Percentiles rank a stretch among this genome's conserved stretches.
phyloP scores from a whole-genome alignment of 2,797 vertebrate species.

The Spinibarbus caldwelli region DNA sequence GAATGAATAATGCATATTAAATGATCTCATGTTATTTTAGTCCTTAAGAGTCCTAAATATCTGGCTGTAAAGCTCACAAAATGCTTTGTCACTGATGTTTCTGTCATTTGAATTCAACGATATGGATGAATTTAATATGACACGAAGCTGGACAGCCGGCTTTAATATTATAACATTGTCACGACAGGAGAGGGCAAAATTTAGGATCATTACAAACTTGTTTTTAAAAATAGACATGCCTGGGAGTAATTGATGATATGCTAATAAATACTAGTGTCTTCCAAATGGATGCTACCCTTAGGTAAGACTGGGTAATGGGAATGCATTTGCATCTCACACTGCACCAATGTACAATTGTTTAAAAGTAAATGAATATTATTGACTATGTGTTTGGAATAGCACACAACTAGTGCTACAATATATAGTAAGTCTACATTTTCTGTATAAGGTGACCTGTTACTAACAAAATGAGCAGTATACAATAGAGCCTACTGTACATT shows the following conservation, averaged over 20 bases:
- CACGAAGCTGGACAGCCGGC: background rate
- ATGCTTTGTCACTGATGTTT: background rate
- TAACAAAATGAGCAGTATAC: background rate
- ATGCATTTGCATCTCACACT: background rate
- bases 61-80: background rate
- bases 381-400: background rate
- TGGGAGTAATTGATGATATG: background rate
- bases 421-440: background rate
- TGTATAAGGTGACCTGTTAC: background rate
- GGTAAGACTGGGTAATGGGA: background rate
- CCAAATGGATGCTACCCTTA: background rate
- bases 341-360: background rate
- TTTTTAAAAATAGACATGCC: background rate
- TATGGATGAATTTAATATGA: background rate
- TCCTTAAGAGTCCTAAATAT: background rate
- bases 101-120: background rate
- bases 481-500: background rate
- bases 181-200: background rate
- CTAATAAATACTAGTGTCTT: conserved; percentile 7
- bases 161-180: background rate
- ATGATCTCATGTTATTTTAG: background rate
- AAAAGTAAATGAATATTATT: background rate
- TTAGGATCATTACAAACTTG: background rate
- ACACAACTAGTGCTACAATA: background rate
- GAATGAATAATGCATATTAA: background rate